Evolutionary conservation across 2,797 vertebrate genomes (phyloP).

Genomic region (Erpetoichthys calabaricus): DNA sequence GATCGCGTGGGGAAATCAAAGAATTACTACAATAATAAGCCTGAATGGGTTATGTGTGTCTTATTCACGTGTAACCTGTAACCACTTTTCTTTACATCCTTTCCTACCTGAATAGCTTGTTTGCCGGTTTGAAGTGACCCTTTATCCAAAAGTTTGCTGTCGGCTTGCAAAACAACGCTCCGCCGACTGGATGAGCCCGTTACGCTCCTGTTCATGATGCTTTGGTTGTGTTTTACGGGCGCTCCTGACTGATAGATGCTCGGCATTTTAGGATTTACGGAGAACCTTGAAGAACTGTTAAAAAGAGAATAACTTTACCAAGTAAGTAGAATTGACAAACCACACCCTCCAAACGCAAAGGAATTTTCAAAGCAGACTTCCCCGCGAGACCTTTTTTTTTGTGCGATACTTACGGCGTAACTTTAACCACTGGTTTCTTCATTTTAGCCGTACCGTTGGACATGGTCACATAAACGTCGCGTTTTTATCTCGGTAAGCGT

Average conservation of each 20-base stretch:
- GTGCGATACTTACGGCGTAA: slow-evolving; percentile 33
- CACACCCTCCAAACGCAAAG: too few species aligned
- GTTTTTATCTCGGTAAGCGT: background rate
- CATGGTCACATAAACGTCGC: slow-evolving; percentile 14
- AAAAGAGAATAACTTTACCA: slow-evolving; percentile 1
- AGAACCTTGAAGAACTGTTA: slow-evolving; percentile 16
- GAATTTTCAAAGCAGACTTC: too few species aligned
- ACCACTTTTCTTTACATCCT: background rate
- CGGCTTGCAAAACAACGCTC: slow-evolving; percentile 23
- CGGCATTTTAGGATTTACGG: slow-evolving; percentile 12
- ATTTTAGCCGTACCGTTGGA: slow-evolving; percentile 18
- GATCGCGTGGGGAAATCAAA: too few species aligned
- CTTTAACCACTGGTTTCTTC: slow-evolving; percentile 21
- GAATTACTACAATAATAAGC: background rate
- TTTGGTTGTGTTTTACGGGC: slow-evolving; percentile 18
- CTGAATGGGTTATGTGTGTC: background rate
- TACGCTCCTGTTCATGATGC: slow-evolving; percentile 17
- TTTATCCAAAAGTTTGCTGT: slow-evolving; percentile 39
- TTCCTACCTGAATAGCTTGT: slow-evolving; percentile 33
- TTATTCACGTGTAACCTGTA: too few species aligned
- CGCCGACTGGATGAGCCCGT: slow-evolving; percentile 21
- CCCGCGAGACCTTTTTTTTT: background rate
- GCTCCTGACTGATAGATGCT: slow-evolving; percentile 11
- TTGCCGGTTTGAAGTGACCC: slow-evolving; percentile 15
- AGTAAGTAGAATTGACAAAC: too few species aligned